Percentiles rank a stretch among this genome's conserved stretches.
Conservation (phyloP, 2,797 vertebrate species). For the Delichon dasypus region DNA sequence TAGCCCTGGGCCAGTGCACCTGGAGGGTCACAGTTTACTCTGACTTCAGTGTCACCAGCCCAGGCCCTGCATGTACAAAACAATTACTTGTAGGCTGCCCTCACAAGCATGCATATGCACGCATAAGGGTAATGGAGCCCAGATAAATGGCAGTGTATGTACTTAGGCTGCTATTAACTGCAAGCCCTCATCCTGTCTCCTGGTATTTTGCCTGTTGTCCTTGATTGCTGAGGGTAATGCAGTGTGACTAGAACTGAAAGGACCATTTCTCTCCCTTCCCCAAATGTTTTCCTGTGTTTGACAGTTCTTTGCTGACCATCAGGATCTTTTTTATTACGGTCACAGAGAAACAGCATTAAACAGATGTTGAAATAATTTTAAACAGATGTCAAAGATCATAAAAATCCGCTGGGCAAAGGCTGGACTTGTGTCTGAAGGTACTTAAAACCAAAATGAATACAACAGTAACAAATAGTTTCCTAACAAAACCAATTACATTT, state of each 20-base stretch:
- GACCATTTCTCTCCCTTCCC: neutral
- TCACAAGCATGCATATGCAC: neutral
- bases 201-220: conserved; percentile 11
- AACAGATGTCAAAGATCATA: conserved; percentile 45
- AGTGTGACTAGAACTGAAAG: conserved; percentile 31
- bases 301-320: neutral
- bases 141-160: neutral
- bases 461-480: neutral
- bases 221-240: conserved; percentile 15
- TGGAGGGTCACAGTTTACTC: neutral
- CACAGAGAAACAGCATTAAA: conserved; percentile 14
- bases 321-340: conserved; percentile 22
- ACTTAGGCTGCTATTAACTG: conserved; percentile 25
- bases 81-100: neutral
- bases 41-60: neutral
- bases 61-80: neutral
- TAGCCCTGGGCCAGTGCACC: neutral
- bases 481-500: neutral
- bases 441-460: neutral
- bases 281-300: conserved; percentile 23
- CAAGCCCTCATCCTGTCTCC: conserved; percentile 43
- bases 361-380: conserved; percentile 39
- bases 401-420: neutral
- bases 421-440: neutral
- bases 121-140: neutral